A percentile compares a stretch with the other conserved stretches of the same genome.
phyloP scores from a whole-genome alignment of 2,113 vertebrate species.

The Vireo altiloquus region DNA sequence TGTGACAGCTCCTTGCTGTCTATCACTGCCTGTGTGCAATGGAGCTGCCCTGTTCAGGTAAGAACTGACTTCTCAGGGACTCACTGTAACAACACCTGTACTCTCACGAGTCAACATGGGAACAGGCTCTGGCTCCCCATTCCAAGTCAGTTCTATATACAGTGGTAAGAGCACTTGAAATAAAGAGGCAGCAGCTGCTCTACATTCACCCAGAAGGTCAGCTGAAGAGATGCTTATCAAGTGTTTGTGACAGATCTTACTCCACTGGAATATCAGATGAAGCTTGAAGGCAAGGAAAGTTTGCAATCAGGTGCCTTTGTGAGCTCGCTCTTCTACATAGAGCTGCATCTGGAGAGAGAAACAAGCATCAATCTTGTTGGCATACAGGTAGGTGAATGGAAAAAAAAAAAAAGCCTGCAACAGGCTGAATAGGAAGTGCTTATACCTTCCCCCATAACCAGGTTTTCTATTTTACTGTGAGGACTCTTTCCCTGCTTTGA shows the following conservation, averaged over 20 bases:
- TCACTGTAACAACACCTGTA: neutral
- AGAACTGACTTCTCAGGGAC: neutral
- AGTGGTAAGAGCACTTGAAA: conserved; percentile 75
- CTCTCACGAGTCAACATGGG: neutral
- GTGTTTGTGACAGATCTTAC: neutral
- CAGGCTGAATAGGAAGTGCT: neutral
- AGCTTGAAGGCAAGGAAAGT: neutral
- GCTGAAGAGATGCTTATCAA: neutral
- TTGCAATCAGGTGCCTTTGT: conserved; percentile 79
- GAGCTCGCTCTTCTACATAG: conserved; percentile 93
- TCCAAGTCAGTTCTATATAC: conserved; percentile 25
- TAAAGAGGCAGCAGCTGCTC: conserved; percentile 41
- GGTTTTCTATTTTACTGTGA: neutral
- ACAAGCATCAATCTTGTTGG: neutral
- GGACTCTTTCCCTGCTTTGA: neutral
- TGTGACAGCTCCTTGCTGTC: neutral
- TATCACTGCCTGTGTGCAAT: neutral
- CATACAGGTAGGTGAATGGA: neutral
- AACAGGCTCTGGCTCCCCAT: conserved; percentile 34
- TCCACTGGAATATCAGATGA: conserved; percentile 14
- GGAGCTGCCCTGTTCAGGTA: neutral
- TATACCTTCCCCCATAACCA: neutral
- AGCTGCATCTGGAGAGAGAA: conserved; percentile 88
- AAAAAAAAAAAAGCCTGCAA: neutral
- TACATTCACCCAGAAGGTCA: conserved; percentile 21